Percentiles rank a stretch among this genome's conserved stretches.
Evolutionary conservation across 2,888 invertebrate genomes (phyloP).

Genomic region (Chironomus riparius): DNA sequence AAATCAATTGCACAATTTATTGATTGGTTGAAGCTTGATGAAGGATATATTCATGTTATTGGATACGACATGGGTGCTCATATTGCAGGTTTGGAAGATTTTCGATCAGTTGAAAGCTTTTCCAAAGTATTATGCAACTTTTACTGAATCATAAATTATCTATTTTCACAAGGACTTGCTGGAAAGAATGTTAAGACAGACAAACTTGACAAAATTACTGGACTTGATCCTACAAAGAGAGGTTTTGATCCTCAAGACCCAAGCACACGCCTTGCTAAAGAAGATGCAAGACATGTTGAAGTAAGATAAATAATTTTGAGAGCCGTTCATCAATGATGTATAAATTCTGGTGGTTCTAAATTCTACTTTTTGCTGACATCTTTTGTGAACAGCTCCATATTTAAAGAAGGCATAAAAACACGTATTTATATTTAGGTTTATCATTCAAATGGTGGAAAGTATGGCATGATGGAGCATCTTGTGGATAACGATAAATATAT

Average conservation of each 20-base stretch:
- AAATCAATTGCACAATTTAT: conserved; percentile 4
- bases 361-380: too few relatives aligned
- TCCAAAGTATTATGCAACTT: too few relatives aligned
- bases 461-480: not conserved
- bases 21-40: not conserved
- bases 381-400: too few relatives aligned
- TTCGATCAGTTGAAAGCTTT: too few relatives aligned
- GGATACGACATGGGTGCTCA: conserved; percentile 19
- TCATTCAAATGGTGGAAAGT: conserved; percentile 15
- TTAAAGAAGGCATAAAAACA: too few relatives aligned
- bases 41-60: not conserved
- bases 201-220: conserved; percentile 12
- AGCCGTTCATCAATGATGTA: too few relatives aligned
- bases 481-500: conserved; percentile 1
- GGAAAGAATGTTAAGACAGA: not conserved
- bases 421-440: not conserved
- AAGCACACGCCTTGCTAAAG: not conserved
- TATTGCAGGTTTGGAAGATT: not conserved
- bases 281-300: conserved; percentile 14
- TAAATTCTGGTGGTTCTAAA: too few relatives aligned
- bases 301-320: not conserved
- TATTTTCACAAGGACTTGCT: not conserved
- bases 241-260: not conserved
- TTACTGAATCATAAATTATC: too few relatives aligned
- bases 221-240: not conserved